Percentiles rank a stretch among this genome's conserved stretches.
Evolutionary conservation across 2,113 vertebrate species (phyloP).

Genomic region (Dasyprocta punctata): DNA sequence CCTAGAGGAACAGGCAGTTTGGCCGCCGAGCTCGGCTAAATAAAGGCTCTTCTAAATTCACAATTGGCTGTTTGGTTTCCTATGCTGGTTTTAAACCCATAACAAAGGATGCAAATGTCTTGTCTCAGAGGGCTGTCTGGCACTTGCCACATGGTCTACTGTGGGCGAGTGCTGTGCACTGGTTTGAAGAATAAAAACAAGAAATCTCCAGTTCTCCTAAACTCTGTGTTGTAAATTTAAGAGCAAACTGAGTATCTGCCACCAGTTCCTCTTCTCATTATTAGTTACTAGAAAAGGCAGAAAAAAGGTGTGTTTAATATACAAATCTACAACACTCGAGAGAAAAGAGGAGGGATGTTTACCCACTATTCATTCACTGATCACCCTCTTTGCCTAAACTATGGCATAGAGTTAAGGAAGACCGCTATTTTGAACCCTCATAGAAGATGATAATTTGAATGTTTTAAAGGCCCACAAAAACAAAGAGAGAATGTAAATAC

Average conservation of each 20-base stretch:
- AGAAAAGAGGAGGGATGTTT: neutral
- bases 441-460: neutral
- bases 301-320: neutral
- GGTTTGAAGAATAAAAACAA: too few species aligned
- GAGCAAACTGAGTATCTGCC: neutral
- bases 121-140: neutral
- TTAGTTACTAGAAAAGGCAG: neutral
- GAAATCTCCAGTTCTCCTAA: too few species aligned
- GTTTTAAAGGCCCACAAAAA: neutral
- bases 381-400: neutral
- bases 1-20: too few species aligned
- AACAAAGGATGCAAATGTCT: neutral
- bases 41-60: too few species aligned
- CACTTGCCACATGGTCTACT: neutral
- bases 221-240: neutral
- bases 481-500: neutral
- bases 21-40: too few species aligned
- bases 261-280: neutral
- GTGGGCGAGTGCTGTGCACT: too few species aligned
- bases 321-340: neutral
- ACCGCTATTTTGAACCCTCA: neutral
- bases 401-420: neutral
- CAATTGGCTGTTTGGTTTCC: too few species aligned
- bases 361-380: neutral
- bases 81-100: too few species aligned